These are phyloP conservation scores for Cirrhinus mrigala DNA, from an alignment of 2,797 vertebrate species.

Conservation along the genomic window DNA sequence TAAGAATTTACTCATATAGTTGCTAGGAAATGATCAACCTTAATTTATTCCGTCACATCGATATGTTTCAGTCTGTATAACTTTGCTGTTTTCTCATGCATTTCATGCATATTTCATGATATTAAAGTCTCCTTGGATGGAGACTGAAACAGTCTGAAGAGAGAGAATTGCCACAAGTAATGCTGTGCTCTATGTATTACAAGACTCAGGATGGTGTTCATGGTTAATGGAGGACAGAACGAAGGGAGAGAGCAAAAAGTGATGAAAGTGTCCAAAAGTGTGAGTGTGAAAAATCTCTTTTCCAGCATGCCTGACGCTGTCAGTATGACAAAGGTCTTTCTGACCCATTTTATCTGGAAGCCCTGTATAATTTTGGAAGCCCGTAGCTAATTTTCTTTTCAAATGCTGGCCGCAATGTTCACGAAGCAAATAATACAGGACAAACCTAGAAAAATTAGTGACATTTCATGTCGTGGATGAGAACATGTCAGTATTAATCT, in stretches of 20 bases:
- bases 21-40: constrained; percentile 21
- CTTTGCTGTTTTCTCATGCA: constrained; percentile 40
- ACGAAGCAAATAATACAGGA: constrained; percentile 1
- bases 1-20: constrained; percentile 8
- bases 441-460: not conserved
- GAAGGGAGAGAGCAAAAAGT: constrained; percentile 1
- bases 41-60: constrained; percentile 32
- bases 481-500: constrained; percentile 1
- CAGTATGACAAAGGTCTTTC: constrained; percentile 19
- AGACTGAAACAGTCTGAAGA: not conserved
- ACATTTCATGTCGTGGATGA: not conserved
- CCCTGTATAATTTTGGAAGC: not conserved
- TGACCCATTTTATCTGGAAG: constrained; percentile 5
- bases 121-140: constrained; percentile 30
- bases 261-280: constrained; percentile 28
- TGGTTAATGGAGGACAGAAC: constrained; percentile 18
- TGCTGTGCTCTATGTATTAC: constrained; percentile 5
- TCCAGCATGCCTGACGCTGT: not conserved
- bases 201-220: not conserved
- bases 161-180: constrained; percentile 29
- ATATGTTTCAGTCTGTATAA: constrained; percentile 17
- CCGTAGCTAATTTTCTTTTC: constrained; percentile 11
- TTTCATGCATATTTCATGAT: constrained; percentile 57
- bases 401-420: not conserved
- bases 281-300: not conserved